Evolutionary conservation across 2,113 vertebrate genomes (phyloP), one percentile per base, ranked within the genome.

Genomic region (Lophochroa leadbeateri): DNA sequence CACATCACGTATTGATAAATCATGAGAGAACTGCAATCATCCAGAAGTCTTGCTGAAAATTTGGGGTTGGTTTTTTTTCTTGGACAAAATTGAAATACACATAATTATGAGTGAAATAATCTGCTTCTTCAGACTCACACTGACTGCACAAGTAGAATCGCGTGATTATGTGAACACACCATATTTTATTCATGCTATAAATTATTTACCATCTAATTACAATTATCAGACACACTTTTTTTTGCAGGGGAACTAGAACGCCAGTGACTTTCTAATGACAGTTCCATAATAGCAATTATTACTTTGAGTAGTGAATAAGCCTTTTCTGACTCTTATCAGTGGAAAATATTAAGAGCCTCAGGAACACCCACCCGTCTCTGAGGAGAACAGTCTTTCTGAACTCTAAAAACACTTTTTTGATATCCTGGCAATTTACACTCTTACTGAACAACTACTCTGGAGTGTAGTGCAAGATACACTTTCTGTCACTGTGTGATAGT

Each of bases 391-490:
- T 65, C 63, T 88, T 88, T 88, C 47, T 88, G 69, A 93, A 78
- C 57, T 85, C 39, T 72, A n/a, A 92, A 94, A 47, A 9, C 31
- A 14, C 23, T 92, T 90, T 80, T 46, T 37, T 72, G 24, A 72
- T 93, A 88, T 57, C 35, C 49, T 80, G 31, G 53, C 46, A 92
- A 77, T 88, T 93, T 88, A 46, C 16, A 27, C 31, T 71, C 55
- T 75, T 53, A 4, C 37, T 55, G 77, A 80, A 67, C 77, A 77
- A 68, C 35, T 86, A 49, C 37, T 89, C 37, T 60, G 29, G 24
- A 75, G 55, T 11, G 6, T 12, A 82, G 43, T 41, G 47, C 17
- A 82, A 82, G 70, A 46, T 63, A 60, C 20, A 50, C 23, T 79
- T 89, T 82, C 69, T 68, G 15, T 76, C 3, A 0, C 84, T 79